A percentile compares a stretch with the other conserved stretches of the same genome.
Evolutionary conservation across 2,888 invertebrate species (phyloP).

Genomic region (Lissonota sp.): DNA sequence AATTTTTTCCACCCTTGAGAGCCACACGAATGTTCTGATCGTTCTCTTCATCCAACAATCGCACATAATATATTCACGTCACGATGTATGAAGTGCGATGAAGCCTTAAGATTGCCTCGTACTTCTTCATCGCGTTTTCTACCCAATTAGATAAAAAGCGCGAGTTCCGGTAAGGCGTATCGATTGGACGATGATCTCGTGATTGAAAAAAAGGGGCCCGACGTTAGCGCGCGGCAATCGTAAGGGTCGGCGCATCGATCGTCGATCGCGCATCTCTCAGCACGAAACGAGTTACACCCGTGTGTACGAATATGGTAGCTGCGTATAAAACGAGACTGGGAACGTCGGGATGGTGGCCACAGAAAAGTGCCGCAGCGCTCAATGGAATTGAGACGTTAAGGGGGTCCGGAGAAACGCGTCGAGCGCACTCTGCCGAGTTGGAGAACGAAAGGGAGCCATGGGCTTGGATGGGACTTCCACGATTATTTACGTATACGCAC

Average conservation of each 20-base stretch:
- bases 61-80: too few relatives aligned
- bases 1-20: too few relatives aligned
- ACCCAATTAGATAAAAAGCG: not conserved
- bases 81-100: too few relatives aligned
- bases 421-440: conserved; percentile 47
- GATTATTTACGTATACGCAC: conserved; percentile 16
- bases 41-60: too few relatives aligned
- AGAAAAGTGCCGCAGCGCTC: conserved; percentile 51
- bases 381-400: conserved; percentile 65
- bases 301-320: conserved; percentile 61
- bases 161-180: conserved; percentile 23
- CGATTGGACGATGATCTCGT: conserved; percentile 35
- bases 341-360: conserved; percentile 35
- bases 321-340: conserved; percentile 59
- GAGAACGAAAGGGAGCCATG: conserved; percentile 53
- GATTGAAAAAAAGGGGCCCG: conserved; percentile 25
- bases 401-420: conserved; percentile 50
- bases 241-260: conserved; percentile 59
- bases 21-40: too few relatives aligned
- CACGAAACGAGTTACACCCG: conserved; percentile 59
- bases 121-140: too few relatives aligned
- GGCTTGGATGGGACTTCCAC: conserved; percentile 17
- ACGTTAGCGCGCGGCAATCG: conserved; percentile 47
- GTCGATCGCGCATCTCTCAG: conserved; percentile 51
- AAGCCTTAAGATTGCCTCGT: too few relatives aligned